A percentile compares a stretch with the other conserved stretches of the same genome.
Evolutionary conservation across 2,797 vertebrate genomes (phyloP).

Genomic region (Ctenochaetus hawaiiensis): DNA sequence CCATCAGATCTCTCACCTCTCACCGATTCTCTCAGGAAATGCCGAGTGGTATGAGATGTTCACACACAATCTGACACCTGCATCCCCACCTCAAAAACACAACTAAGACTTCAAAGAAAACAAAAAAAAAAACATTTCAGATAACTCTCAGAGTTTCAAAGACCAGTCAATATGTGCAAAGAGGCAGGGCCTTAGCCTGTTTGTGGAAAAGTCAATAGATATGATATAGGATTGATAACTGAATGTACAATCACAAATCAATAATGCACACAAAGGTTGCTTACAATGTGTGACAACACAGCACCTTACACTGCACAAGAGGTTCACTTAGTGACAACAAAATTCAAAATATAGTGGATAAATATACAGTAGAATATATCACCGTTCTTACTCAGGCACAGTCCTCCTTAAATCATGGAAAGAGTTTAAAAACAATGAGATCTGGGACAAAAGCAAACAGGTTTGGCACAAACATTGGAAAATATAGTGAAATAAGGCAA

Average conservation of each 20-base stretch:
- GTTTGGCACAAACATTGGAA: conserved; percentile 74
- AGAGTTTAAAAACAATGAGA: conserved; percentile 45
- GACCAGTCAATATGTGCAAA: conserved; percentile 79
- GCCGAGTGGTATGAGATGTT: not conserved
- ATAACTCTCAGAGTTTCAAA: conserved; percentile 36
- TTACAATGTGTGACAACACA: conserved; percentile 83
- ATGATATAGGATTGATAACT: conserved; percentile 60
- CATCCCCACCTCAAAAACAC: conserved; percentile 33
- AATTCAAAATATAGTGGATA: conserved; percentile 77
- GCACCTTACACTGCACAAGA: conserved; percentile 83
- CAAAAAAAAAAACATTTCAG: conserved; percentile 37
- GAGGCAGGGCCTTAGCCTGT: conserved; percentile 70
- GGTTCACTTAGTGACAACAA: conserved; percentile 82
- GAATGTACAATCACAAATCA: conserved; percentile 75
- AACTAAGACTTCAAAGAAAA: conserved; percentile 26
- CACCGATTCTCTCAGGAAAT: conserved; percentile 35
- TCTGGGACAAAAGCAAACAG: conserved; percentile 53
- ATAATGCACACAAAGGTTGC: conserved; percentile 75
- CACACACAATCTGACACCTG: conserved; percentile 49
- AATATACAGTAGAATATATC: conserved; percentile 78
- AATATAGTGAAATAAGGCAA: conserved; percentile 64
- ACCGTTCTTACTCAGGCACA: conserved; percentile 81
- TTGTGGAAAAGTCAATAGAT: conserved; percentile 61
- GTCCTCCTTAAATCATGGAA: conserved; percentile 71
- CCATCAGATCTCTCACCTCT: conserved; percentile 37